Evolutionary conservation across 2,888 invertebrate species (phyloP), one percentile per base, ranked within the genome.

Genomic region (Stegana nigrithorax): DNA sequence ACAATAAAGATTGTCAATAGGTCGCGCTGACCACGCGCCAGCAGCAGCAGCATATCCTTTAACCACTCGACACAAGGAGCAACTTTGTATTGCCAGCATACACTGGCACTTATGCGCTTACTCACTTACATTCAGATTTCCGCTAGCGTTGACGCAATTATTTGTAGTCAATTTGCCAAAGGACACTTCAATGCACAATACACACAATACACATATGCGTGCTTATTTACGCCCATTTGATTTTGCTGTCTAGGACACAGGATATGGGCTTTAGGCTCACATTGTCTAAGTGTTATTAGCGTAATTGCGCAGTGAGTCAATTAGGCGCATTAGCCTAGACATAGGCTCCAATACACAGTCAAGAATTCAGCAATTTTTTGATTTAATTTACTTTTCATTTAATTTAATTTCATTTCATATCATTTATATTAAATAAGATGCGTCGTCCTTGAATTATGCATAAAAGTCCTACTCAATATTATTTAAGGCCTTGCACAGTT

Each of bases 1-100:
- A 67, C 76, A 72, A 82, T 82, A 83, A 82, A 83, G 83, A 82
- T 83, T 83, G 82, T 83, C 82, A 80, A 81, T 80, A 71, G 82
- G 82, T 82, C 82, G 81, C 82, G 72, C 59, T 36, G 59, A 45
- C 45, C 45, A 27, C 36, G 29, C 45, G 23, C 44, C 42, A 59
- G n/a, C 32, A n/a, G 32, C 32, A n/a, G 39, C 14, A 39, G n/a
- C n/a, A n/a, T n/a, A n/a, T n/a, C n/a, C 39, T 32, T 45, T 39
- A 25, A 19, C 27, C 57, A 26, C 45, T 55, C 59, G 50, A 50
- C 23, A n/a, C 63, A 76, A 74, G 77, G 75, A 76, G 69, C 68
- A 78, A 78, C 65, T 78, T 79, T 69, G 55, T n/a, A n/a, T n/a
- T n/a, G n/a, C n/a, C n/a, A n/a, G n/a, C n/a, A n/a, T n/a, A n/a